Conservation (phyloP, 92 coral and sea anemone genomes). For the Actinostola sp. region DNA sequence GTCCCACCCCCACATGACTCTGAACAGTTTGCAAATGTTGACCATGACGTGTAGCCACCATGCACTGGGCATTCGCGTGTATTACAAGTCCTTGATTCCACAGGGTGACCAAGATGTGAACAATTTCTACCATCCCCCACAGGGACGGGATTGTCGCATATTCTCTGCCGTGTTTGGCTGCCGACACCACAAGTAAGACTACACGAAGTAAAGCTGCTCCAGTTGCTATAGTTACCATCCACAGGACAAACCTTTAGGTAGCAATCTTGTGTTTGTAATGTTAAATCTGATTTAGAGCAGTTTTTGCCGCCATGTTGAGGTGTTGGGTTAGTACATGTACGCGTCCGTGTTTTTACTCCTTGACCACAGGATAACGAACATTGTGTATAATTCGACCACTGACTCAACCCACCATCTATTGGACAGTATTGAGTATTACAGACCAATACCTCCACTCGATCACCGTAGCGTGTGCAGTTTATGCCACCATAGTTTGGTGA, state of each 20-base stretch:
- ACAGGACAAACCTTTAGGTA: constrained; percentile 56
- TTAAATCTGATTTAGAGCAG: constrained; percentile 44
- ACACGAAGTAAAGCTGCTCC: constrained; percentile 59
- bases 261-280: constrained; percentile 32
- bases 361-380: constrained; percentile 71
- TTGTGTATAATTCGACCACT: constrained; percentile 56
- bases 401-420: constrained; percentile 66
- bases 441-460: constrained; percentile 22
- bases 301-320: constrained; percentile 62
- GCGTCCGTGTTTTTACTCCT: constrained; percentile 50
- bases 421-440: constrained; percentile 70
- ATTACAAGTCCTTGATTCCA: constrained; percentile 46
- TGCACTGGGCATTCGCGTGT: constrained; percentile 50
- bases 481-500: constrained; percentile 58
- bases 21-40: constrained; percentile 51
- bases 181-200: constrained; percentile 70
- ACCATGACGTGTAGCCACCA: constrained; percentile 71
- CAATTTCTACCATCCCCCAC: constrained; percentile 59
- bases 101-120: constrained; percentile 47
- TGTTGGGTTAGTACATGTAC: constrained; percentile 54
- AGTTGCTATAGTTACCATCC: constrained; percentile 64
- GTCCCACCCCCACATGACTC: constrained; percentile 57
- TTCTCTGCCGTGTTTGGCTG: constrained; percentile 49
- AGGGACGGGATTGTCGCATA: constrained; percentile 58
- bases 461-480: constrained; percentile 58